Conservation (phyloP, 2,797 vertebrate genomes). For the Malurus leucopterus region DNA sequence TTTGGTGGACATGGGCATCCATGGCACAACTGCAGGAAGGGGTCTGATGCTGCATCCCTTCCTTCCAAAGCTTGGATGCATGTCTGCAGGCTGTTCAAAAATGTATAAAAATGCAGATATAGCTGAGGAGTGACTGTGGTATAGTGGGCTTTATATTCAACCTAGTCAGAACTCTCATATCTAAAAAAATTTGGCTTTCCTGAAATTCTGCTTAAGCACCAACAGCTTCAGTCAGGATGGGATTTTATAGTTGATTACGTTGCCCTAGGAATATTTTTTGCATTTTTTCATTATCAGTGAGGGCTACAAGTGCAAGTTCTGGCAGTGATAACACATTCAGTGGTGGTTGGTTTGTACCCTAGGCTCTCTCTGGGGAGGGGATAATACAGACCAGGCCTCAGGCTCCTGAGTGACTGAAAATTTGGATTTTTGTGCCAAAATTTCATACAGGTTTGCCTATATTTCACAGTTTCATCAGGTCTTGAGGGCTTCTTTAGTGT, state of each 20-base stretch:
- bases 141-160: background rate
- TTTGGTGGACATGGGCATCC: background rate
- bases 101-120: background rate
- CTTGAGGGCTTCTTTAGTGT: background rate
- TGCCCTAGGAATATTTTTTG: background rate
- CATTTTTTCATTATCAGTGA: background rate
- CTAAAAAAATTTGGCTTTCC: background rate
- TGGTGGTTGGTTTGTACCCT: background rate
- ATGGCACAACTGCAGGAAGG: background rate
- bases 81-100: background rate
- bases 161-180: accelerated
- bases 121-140: background rate
- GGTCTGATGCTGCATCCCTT: background rate
- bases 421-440: background rate
- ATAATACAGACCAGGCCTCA: background rate
- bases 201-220: background rate
- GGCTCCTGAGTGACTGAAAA: background rate
- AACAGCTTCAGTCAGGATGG: background rate
- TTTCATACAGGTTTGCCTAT: background rate
- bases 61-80: background rate
- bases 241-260: background rate
- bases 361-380: background rate
- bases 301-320: background rate
- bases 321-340: background rate
- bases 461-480: background rate